Evolutionary conservation across 2,113 vertebrate species (phyloP), one percentile per base, ranked within the genome.

Genomic region (Ursus arctos): DNA sequence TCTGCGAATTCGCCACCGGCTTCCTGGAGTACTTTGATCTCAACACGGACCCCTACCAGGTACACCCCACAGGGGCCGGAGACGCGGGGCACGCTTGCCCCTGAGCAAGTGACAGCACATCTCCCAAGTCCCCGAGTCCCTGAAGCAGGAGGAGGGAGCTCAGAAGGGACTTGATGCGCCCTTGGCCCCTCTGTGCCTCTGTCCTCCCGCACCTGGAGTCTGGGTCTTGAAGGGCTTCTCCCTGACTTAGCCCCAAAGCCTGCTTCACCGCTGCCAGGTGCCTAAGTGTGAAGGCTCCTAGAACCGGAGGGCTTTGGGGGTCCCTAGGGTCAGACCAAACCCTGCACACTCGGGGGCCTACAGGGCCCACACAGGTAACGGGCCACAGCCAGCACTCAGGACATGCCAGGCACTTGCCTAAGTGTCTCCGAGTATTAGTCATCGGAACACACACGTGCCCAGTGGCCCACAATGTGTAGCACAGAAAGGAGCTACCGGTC

Each of bases 21-120:
- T 99, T 99, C 99, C 98, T 99, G 86, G 99, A 99, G 98, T 99
- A 99, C 98, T 99, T 99, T 98, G 99, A 99, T 97, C 99, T 99
- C 97, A 99, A 99, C 98, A 99, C 99, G 0, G 99, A 99, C 97
- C 99, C 99, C 0, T 99, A 99, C 98, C 99, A 99, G 99, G 99
- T 99, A 99, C 67, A 0, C 22, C 24, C 24, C 3, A 0, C 55
- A 11, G 6, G 3, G 36, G 40, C 26, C 28, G 26, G 53, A 63
- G 84, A 65, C 0, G 26, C 0, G 1, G 61, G 71, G 4, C 43
- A 43, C 43, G 43, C 43, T 43, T 43, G 43, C 3, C 33, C 83
- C 19, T 0, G 12, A 9, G 2, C 61, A 87, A 36, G 16, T 2
- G 8, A 4, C 1, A 11, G 13, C 12, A 2, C 0, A 13, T 72